Conservation (phyloP, 2,113 vertebrate species). For the Bufo gargarizans region DNA sequence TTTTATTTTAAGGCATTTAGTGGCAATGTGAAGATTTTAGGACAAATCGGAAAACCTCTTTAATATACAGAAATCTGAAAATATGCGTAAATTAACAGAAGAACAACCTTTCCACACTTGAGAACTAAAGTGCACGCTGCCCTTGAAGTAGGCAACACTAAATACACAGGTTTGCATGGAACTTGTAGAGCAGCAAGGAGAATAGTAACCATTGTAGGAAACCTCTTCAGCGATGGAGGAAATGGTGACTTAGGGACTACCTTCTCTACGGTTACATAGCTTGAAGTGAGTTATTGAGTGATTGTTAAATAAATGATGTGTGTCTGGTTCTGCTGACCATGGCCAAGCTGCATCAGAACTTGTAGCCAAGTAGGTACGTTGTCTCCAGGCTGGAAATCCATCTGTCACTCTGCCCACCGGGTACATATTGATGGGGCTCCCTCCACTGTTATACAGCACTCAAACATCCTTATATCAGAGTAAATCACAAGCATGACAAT, state of each 20-base stretch:
- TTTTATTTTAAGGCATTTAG: too few species aligned
- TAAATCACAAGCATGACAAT: neutral
- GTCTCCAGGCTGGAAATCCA: neutral
- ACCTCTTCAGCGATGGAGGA: neutral
- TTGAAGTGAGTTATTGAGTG: neutral
- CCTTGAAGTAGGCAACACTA: conserved; percentile 9
- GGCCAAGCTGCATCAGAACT: neutral
- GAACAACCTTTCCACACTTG: neutral
- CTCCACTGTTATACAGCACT: too few species aligned
- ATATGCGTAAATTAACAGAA: neutral
- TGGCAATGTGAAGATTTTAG: too few species aligned
- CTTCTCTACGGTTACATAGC: neutral
- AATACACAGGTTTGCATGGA: conserved; percentile 26
- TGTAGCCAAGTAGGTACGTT: neutral
- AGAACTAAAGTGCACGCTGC: conserved; percentile 42
- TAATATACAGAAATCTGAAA: conserved; percentile 3
- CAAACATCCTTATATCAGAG: neutral
- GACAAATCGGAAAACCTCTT: too few species aligned
- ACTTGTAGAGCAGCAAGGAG: neutral
- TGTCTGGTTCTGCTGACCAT: neutral
- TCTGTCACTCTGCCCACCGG: neutral
- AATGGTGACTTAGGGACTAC: neutral
- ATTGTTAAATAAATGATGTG: neutral
- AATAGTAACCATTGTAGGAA: neutral
- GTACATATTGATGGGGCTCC: neutral